These are phyloP conservation scores for Cichladusa arquata DNA, from an alignment of 2,113 vertebrate species.

Conservation along the genomic window DNA sequence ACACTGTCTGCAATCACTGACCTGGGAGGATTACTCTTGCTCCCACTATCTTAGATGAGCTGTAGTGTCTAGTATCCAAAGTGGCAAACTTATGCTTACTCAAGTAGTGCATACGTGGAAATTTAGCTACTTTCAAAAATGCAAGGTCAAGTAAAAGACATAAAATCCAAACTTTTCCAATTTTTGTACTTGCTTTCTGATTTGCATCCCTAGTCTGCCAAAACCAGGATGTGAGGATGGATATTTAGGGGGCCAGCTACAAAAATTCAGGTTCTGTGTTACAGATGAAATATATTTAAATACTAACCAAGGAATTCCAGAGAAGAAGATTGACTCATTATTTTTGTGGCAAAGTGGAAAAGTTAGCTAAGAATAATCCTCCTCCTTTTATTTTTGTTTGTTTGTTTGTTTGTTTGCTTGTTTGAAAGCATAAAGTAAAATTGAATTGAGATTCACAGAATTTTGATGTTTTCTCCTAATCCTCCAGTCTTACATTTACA, in stretches of 20 bases:
- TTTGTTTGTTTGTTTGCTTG: background rate
- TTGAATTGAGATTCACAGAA: background rate
- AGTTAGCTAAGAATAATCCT: background rate
- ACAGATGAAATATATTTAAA: background rate
- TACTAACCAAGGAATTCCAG: background rate
- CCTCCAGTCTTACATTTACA: background rate
- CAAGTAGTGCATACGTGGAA: background rate
- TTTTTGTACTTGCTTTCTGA: background rate
- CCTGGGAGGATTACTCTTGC: background rate
- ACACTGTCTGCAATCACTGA: background rate
- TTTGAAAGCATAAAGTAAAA: background rate
- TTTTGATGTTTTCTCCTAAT: background rate
- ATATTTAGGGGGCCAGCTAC: background rate
- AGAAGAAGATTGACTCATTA: background rate
- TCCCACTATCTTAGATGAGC: background rate
- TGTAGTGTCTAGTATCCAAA: background rate
- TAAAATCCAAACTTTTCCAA: background rate
- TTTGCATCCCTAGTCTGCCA: background rate
- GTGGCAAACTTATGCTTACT: background rate
- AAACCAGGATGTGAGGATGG: background rate
- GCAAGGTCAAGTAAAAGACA: background rate
- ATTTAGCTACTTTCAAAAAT: background rate
- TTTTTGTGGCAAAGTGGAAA: background rate
- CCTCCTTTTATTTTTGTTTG: background rate
- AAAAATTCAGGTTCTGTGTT: background rate